These are phyloP conservation scores for Thryonomys swinderianus DNA, from an alignment of 2,113 vertebrate genomes.

Conservation along the genomic window DNA sequence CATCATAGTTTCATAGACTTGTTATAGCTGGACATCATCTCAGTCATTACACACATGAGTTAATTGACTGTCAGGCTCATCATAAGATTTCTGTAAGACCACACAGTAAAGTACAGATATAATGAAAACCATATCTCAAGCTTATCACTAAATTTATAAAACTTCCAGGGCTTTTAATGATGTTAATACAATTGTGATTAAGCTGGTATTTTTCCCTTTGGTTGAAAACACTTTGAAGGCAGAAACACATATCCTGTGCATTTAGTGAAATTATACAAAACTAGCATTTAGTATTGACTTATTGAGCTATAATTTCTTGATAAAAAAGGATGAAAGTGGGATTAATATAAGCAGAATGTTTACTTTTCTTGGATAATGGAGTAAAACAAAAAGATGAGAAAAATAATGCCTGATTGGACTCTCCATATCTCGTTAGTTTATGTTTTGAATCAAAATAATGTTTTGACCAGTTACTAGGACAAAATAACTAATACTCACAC, in stretches of 20 bases:
- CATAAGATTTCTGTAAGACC: neutral
- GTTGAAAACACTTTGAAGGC: neutral
- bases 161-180: neutral
- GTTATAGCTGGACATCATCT: neutral
- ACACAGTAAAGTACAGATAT: neutral
- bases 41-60: neutral
- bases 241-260: neutral
- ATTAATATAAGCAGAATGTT: neutral
- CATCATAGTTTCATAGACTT: neutral
- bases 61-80: neutral
- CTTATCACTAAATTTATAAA: neutral
- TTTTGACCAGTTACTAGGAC: neutral
- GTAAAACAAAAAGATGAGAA: neutral
- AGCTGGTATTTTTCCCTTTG: constrained; percentile 13
- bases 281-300: neutral
- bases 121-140: neutral
- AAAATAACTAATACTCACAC: neutral
- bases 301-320: neutral
- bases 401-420: neutral
- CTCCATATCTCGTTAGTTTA: neutral
- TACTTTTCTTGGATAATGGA: neutral
- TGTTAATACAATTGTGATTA: neutral
- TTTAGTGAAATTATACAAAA: neutral
- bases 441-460: neutral
- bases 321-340: neutral